Base-by-base conservation (phyloP, 2,797 vertebrate genomes). In the Hapalemur alaotrensis region DNA sequence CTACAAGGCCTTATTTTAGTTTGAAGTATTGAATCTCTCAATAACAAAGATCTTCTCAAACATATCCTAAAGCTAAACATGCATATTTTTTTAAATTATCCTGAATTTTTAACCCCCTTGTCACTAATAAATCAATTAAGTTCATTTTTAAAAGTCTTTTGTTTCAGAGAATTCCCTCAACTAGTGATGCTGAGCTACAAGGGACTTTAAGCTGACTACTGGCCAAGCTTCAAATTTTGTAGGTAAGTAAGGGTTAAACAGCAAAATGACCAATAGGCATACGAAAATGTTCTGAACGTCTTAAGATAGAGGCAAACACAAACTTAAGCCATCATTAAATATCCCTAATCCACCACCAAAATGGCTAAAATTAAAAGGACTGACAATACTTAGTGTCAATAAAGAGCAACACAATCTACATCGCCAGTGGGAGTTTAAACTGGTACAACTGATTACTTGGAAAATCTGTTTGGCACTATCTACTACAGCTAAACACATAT, bases 341-440 rank as follows among this genome's bases (percentile, higher is more conserved):
- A 86, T 69, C 79, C 59, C 57, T 90, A 76, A 81, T 46, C 46
- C 41, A 28, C 73, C 59, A 90, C 25, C 32, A 89, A 90, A 90
- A 81, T 63, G 25, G 75, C 59, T 75, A n/a, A 85, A 81, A 35
- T 70, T 76, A 75, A 86, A 96, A 92, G n/a, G 73, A 69, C 79
- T 48, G 30, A 78, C 79, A 89, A 46, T 52, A 59, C 28, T n/a
- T 70, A 91, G 38, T 61, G 43, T 7, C 22, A 48, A 22, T 92
- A 52, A 91, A 50, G 43, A 94, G 38, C 35, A 61, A 73, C 25
- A 70, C 18, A 22, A 92, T 72, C 23, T 85, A 83, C 15, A 91
- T 1, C 15, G 22, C 28, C 50, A 28, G 43, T 80, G 30, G 30
- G 18, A 85, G 43, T 85, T 43, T 75, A 46, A 88, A 61, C 35